Base-by-base conservation (phyloP, 1,140 invertebrate species). In the Drosophila leontia region DNA sequence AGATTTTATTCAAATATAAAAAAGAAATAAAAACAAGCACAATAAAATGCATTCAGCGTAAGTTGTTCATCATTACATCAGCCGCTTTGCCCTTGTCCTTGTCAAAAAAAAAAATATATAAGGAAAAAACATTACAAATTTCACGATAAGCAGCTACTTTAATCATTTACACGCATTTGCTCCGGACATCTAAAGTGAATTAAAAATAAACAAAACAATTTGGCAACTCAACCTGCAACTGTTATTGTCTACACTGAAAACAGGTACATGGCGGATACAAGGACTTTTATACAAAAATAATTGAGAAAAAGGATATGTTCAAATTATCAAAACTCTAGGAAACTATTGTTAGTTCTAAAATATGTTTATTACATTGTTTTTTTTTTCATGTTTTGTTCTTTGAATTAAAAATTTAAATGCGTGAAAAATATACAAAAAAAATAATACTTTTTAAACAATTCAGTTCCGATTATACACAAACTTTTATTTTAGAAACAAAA, bases 31-130 rank as follows among this genome's bases (percentile, higher is more conserved):
- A 50, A 32, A 39, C 15, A 50, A 32, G 26, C 17, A 60, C 13
- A 62, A 34, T 59, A 82, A 78, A 55, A 85, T 85, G 82, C 83
- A 85, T 75, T 85, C 82, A 55, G 68, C 83, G 82, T 85, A 85
- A 85, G 82, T 85, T 75, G 55, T 59, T 72, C 69, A 72, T 72
- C 67, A 59, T 60, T 71, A 72, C 69, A 71, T 71, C 69, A 50
- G 64, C 50, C 42, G 26, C 29, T 11, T 37, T 34, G 69, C 23
- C 69, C 67, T 71, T 59, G 69, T 59, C 67, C 69, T 72, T 72
- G 67, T 72, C 55, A 51, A 39, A 23, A 48, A 42, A 39, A 64
- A 42, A 51, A 19, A 15, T n/a, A 17, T 9, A 55, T 37, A n/a
- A 39, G n/a, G 48, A 51, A 6, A 34, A 35, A 48, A 13, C 13